Conservation (phyloP, 2,888 invertebrate genomes). For the Thereva nobilitata region DNA sequence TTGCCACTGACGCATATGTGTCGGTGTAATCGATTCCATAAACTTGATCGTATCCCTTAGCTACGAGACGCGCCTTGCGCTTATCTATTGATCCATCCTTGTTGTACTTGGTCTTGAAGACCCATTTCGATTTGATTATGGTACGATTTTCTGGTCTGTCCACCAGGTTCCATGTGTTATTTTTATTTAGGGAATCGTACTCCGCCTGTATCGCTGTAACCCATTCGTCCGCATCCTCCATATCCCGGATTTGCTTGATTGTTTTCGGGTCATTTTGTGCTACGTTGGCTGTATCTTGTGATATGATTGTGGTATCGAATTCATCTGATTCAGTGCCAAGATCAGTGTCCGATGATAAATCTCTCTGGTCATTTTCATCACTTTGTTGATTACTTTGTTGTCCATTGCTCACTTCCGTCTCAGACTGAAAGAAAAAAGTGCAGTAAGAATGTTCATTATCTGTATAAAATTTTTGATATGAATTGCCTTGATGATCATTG, state of each 20-base stretch:
- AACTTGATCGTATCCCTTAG: slow-evolving; percentile 25
- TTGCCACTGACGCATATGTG: slow-evolving; percentile 10
- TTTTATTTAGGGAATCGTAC: neutral
- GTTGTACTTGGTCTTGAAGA: neutral
- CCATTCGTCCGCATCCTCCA: neutral
- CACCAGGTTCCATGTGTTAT: neutral
- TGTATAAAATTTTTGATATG: too few relatives aligned
- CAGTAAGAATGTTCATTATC: too few relatives aligned
- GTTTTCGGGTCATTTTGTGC: too few relatives aligned
- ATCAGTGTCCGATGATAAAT: too few relatives aligned
- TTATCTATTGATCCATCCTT: neutral
- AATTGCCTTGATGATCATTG: neutral
- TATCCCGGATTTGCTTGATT: too few relatives aligned
- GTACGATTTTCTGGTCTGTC: neutral
- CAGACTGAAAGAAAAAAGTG: too few relatives aligned
- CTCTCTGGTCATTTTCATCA: too few relatives aligned
- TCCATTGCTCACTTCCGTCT: too few relatives aligned
- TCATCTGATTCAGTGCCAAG: too few relatives aligned
- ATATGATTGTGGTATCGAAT: too few relatives aligned
- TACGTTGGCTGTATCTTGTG: too few relatives aligned
- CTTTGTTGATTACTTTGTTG: too few relatives aligned
- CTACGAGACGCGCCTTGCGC: slow-evolving; percentile 13
- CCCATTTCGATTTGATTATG: neutral
- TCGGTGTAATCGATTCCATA: slow-evolving; percentile 20
- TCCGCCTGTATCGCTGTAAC: neutral